Percentiles rank a stretch among this genome's conserved stretches.
phyloP scores from a whole-genome alignment of 1,140 invertebrate species.

The Drosophila biarmipes region DNA sequence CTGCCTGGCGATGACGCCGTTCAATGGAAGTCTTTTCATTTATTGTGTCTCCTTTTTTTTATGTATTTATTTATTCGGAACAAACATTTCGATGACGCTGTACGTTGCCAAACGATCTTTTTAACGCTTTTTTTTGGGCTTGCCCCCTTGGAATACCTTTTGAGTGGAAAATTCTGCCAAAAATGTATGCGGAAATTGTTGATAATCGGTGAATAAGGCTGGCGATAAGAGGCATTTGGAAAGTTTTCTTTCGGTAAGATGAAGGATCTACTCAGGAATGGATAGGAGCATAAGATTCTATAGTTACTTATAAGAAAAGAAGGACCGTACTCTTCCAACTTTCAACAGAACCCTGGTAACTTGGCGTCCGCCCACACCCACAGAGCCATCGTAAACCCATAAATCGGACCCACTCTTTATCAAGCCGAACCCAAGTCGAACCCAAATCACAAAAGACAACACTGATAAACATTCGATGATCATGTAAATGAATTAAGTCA shows the following conservation, averaged over 20 bases:
- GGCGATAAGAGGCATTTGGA: background rate
- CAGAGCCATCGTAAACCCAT: constrained; percentile 7
- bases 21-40: constrained; percentile 70
- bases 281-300: background rate
- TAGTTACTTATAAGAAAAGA: no score
- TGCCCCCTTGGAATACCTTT: constrained; percentile 45
- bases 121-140: constrained; percentile 57
- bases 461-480: constrained; percentile 54
- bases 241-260: background rate
- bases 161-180: constrained; percentile 65
- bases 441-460: constrained; percentile 22
- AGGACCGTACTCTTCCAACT: background rate
- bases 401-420: constrained; percentile 41
- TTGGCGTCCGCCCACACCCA: constrained; percentile 20
- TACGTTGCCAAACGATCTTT: constrained; percentile 51
- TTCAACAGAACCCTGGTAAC: background rate
- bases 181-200: constrained; percentile 9
- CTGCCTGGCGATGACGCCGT: constrained; percentile 48
- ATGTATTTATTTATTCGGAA: constrained; percentile 68
- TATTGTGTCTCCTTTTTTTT: constrained; percentile 71
- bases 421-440: constrained; percentile 28
- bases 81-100: constrained; percentile 74
- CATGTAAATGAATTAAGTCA: constrained; percentile 69
- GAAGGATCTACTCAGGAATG: background rate
- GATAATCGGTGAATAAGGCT: background rate